A percentile compares a stretch with the other conserved stretches of the same genome.
Conservation (phyloP, 2,888 invertebrate species). For the Caenorhabditis wallacei region DNA sequence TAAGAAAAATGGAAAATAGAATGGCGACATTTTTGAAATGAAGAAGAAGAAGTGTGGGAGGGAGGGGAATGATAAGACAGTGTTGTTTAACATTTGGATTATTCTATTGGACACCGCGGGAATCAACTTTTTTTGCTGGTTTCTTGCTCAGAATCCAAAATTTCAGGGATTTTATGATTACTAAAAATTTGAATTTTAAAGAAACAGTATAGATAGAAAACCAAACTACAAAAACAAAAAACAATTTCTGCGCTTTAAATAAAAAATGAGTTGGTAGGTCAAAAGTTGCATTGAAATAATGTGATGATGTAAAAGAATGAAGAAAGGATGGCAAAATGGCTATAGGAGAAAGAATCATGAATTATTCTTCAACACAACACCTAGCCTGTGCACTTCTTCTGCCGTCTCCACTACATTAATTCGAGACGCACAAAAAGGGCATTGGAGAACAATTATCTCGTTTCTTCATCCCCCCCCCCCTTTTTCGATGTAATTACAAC, state of each 20-base stretch:
- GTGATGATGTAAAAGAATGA: conserved; percentile 17
- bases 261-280: conserved; percentile 5
- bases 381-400: conserved; percentile 44
- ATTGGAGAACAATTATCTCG: conserved; percentile 50
- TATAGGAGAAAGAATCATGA: conserved; percentile 43
- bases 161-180: not conserved
- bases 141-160: too few relatives aligned
- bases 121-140: too few relatives aligned
- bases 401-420: conserved; percentile 26
- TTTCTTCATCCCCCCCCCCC: not conserved
- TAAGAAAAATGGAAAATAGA: conserved; percentile 22
- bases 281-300: conserved; percentile 25
- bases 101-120: conserved; percentile 46
- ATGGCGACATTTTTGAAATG: conserved; percentile 15
- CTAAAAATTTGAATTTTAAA: too few relatives aligned
- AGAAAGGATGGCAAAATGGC: conserved; percentile 1
- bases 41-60: not conserved
- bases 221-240: conserved; percentile 1
- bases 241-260: not conserved
- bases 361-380: conserved; percentile 55
- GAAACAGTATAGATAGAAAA: too few relatives aligned
- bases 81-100: conserved; percentile 51
- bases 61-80: conserved; percentile 53
- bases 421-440: conserved; percentile 43
- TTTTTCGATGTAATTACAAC: conserved; percentile 57